These are phyloP conservation scores for Rhagoletis pomonella DNA, from an alignment of 1,140 invertebrate species.

Conservation along the genomic window DNA sequence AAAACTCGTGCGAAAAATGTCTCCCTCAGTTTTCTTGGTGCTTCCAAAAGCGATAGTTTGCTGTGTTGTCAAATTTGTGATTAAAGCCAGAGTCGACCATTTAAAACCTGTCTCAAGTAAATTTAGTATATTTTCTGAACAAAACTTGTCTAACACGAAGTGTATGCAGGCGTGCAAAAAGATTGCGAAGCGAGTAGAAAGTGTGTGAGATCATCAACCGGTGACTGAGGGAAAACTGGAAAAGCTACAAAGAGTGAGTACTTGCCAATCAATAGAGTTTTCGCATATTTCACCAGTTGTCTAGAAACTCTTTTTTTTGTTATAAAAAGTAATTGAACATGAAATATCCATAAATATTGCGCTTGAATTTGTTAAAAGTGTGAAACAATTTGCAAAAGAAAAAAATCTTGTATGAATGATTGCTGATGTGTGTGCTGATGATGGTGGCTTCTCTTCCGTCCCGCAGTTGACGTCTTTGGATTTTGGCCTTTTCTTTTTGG, in stretches of 20 bases:
- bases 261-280: conserved; percentile 12
- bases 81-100: not conserved
- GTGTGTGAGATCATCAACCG: conserved; percentile 51
- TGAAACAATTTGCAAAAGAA: not conserved
- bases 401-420: not conserved
- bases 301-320: not conserved
- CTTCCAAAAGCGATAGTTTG: conserved; percentile 52
- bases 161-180: conserved; percentile 1
- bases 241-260: conserved; percentile 27
- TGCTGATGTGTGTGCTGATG: not conserved
- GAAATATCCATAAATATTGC: not conserved
- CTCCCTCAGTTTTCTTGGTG: conserved; percentile 44
- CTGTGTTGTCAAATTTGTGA: conserved; percentile 54
- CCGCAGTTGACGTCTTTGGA: conserved; percentile 39
- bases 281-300: not conserved
- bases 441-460: not conserved
- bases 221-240: conserved; percentile 15
- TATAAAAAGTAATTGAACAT: not conserved
- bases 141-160: conserved; percentile 41
- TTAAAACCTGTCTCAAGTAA: conserved; percentile 29
- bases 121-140: conserved; percentile 36
- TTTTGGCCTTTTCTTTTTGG: conserved; percentile 36
- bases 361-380: not conserved
- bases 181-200: conserved; percentile 29
- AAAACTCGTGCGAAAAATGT: conserved; percentile 49